Evolutionary conservation across 2,113 vertebrate genomes (phyloP).

Genomic region (Megalops atlanticus): DNA sequence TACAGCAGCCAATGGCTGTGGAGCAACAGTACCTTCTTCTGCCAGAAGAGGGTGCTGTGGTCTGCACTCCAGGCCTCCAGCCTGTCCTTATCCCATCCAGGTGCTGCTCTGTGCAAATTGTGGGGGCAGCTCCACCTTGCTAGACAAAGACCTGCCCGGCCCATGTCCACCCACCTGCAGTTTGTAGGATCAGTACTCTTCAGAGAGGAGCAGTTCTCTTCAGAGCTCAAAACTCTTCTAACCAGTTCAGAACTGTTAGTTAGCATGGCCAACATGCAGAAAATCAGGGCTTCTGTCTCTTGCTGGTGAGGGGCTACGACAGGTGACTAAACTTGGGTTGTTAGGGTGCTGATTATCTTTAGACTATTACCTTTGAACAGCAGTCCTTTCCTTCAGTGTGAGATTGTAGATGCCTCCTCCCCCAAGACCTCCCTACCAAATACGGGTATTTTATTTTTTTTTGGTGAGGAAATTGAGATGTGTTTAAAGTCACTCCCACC

Average conservation of each 20-base stretch:
- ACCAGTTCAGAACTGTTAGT: neutral
- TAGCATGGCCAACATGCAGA: neutral
- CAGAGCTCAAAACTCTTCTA: neutral
- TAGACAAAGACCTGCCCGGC: no score
- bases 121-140: no score
- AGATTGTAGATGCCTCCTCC: neutral
- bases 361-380: no score
- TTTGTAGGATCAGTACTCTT: neutral
- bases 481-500: neutral
- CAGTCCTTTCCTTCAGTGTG: no score
- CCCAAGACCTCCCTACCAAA: neutral
- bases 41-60: slow-evolving; percentile 10
- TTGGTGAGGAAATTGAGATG: neutral
- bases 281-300: neutral
- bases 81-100: no score
- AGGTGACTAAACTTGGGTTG: no score
- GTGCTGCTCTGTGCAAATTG: no score
- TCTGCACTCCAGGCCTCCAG: neutral
- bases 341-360: no score
- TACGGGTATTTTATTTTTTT: no score
- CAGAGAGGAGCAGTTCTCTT: neutral
- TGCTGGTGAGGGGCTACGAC: no score
- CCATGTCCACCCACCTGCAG: neutral
- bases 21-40: neutral
- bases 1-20: neutral